Evolutionary conservation across 2,113 vertebrate genomes (phyloP).

Genomic region (Sphaerodactylus townsendi): DNA sequence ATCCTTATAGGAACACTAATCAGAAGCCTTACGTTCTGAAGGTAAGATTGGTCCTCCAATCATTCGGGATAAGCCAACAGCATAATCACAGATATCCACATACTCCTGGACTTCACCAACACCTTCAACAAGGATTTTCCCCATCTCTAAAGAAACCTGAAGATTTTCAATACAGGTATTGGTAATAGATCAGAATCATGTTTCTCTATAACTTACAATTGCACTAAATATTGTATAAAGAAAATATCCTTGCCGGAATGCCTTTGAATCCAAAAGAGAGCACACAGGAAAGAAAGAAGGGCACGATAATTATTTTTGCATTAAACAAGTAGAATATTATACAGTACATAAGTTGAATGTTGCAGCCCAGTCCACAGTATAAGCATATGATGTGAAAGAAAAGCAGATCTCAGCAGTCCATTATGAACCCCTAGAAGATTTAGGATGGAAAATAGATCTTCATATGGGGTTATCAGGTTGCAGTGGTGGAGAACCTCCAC

Average conservation of each 20-base stretch:
- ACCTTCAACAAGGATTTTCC: constrained; percentile 95
- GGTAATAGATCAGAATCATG: not conserved
- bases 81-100: constrained; percentile 94
- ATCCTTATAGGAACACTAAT: not conserved
- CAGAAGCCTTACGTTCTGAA: constrained; percentile 86
- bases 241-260: not conserved
- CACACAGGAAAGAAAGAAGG: not conserved
- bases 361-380: no score
- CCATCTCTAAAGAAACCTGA: constrained; percentile 96
- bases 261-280: not conserved
- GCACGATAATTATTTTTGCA: not conserved
- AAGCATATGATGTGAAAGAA: no score
- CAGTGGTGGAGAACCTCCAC: no score
- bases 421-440: not conserved
- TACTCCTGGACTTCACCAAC: constrained; percentile 98
- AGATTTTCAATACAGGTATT: constrained; percentile 34
- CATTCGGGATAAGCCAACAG: constrained; percentile 96
- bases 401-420: not conserved
- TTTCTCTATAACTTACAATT: not conserved
- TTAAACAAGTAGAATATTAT: not conserved
- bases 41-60: constrained; percentile 93
- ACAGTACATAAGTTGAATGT: not conserved
- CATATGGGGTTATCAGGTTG: no score
- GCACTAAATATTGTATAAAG: not conserved
- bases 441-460: not conserved